Evolutionary conservation across 2,888 invertebrate species (phyloP).

Genomic region (Ischnura elegans): DNA sequence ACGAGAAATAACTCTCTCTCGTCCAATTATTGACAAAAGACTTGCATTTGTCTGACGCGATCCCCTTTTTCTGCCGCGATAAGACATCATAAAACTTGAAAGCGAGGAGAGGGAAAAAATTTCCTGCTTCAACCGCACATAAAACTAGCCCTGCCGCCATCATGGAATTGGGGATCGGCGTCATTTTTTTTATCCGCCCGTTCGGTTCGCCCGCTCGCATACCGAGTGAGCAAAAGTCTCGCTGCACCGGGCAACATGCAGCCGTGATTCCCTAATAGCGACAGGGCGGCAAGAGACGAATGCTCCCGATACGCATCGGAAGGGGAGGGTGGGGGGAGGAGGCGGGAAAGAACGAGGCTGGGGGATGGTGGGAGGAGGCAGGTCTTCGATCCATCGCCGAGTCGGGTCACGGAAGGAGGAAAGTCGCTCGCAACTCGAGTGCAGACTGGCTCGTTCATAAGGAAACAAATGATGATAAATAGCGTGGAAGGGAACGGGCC

Average conservation of each 20-base stretch:
- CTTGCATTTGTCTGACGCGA: background rate
- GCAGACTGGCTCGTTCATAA: conserved; percentile 66
- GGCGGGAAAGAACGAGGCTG: background rate
- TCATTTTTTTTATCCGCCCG: background rate
- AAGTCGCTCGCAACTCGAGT: conserved; percentile 17
- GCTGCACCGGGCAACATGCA: conserved; percentile 6
- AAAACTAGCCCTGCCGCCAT: conserved; percentile 1
- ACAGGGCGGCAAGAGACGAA: conserved; percentile 44
- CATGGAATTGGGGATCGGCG: conserved; percentile 25
- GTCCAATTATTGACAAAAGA: background rate
- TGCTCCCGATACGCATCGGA: conserved; percentile 50
- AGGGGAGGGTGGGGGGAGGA: background rate
- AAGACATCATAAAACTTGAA: background rate
- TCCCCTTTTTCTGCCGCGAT: background rate
- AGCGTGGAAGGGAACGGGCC: conserved; percentile 46
- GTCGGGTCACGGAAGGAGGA: conserved; percentile 59
- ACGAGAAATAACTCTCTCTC: background rate
- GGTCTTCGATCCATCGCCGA: conserved; percentile 5
- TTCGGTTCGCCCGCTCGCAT: background rate
- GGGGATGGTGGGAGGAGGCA: background rate
- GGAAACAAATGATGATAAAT: conserved; percentile 67
- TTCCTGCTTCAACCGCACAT: background rate
- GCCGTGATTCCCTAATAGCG: conserved; percentile 59
- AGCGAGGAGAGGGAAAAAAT: background rate
- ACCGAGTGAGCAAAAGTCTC: background rate